Evolutionary conservation across 2,113 vertebrate species (phyloP).

Genomic region (Oreocharis arfaki): DNA sequence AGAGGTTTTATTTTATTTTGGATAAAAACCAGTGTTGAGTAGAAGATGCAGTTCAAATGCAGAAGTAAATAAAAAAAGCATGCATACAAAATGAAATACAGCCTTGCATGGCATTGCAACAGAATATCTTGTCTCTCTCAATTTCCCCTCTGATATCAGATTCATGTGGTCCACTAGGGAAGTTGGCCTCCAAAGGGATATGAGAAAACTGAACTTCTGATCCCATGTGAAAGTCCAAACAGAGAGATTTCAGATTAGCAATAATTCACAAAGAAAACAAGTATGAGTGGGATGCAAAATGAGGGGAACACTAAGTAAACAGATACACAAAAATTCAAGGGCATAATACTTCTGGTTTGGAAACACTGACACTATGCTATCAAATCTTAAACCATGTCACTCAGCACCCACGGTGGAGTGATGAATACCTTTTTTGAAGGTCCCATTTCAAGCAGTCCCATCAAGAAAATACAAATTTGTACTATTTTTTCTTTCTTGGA

Average conservation of each 20-base stretch:
- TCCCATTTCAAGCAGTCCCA: neutral
- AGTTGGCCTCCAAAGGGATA: neutral
- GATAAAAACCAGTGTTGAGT: neutral
- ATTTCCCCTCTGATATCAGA: slow-evolving; percentile 25
- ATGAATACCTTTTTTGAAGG: neutral
- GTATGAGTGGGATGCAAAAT: neutral
- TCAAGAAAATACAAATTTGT: neutral
- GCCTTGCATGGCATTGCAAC: neutral
- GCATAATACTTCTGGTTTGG: neutral
- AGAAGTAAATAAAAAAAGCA: neutral
- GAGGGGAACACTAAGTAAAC: neutral
- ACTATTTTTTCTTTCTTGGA: neutral
- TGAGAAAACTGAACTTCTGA: neutral
- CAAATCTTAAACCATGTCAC: neutral
- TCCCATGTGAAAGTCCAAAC: neutral
- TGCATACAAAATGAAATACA: neutral
- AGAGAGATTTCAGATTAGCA: neutral
- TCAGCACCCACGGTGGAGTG: fast-evolving
- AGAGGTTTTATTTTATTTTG: neutral
- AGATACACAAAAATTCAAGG: neutral
- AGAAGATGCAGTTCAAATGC: neutral
- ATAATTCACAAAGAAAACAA: neutral
- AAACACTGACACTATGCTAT: neutral
- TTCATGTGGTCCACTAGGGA: neutral
- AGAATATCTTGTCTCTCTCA: slow-evolving; percentile 14